Conservation (phyloP, 2,797 vertebrate species). For the Enteromius viviparus region DNA sequence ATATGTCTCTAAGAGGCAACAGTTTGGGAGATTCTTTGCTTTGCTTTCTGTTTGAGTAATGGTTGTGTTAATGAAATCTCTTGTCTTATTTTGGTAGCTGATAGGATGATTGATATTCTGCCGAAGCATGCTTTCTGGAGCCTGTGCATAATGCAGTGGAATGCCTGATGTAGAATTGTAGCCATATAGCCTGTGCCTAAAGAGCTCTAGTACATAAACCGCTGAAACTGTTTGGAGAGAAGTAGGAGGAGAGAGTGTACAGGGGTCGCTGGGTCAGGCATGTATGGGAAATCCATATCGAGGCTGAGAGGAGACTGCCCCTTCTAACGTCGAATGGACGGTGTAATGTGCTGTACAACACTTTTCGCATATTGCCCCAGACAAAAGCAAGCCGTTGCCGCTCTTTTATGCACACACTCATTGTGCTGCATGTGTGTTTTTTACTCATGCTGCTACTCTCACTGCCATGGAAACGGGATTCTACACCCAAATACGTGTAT, state of each 20-base stretch:
- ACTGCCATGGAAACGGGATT: slow-evolving; percentile 78
- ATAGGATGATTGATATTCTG: slow-evolving; percentile 79
- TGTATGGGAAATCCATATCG: slow-evolving; percentile 57
- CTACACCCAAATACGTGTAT: slow-evolving; percentile 67
- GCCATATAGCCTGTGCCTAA: slow-evolving; percentile 82
- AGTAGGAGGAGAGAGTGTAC: slow-evolving; percentile 67
- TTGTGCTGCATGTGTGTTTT: slow-evolving; percentile 65
- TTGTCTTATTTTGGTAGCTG: slow-evolving; percentile 77
- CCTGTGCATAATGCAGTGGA: slow-evolving; percentile 77
- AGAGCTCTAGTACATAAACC: slow-evolving; percentile 76
- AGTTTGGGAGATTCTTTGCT: slow-evolving; percentile 72
- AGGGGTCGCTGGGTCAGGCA: slow-evolving; percentile 68
- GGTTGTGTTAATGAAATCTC: slow-evolving; percentile 70
- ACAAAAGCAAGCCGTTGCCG: slow-evolving; percentile 63
- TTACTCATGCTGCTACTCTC: slow-evolving; percentile 69
- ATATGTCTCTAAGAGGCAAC: slow-evolving; percentile 70
- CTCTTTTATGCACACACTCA: slow-evolving; percentile 47
- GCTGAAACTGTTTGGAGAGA: slow-evolving; percentile 73
- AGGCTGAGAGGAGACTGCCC: slow-evolving; percentile 59
- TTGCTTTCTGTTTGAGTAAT: slow-evolving; percentile 73
- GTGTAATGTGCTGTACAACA: slow-evolving; percentile 58
- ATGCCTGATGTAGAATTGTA: slow-evolving; percentile 79
- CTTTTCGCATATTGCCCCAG: slow-evolving; percentile 44
- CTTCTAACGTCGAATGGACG: slow-evolving; percentile 57
- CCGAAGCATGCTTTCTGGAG: slow-evolving; percentile 82